Evolutionary conservation across 2,797 vertebrate genomes (phyloP).

Genomic region (Eulemur coronatus): DNA sequence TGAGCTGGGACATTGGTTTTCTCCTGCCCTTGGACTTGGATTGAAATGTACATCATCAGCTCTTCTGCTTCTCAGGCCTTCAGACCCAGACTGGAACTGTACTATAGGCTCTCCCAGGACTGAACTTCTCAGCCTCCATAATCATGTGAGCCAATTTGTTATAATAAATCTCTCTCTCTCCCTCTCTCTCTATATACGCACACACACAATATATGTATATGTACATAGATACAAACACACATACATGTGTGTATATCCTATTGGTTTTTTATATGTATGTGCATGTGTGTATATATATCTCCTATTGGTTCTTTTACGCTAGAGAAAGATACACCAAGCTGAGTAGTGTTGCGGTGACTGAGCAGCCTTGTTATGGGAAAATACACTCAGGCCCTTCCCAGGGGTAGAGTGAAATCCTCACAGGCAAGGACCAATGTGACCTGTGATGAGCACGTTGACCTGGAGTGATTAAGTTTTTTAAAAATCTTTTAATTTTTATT

Average conservation of each 20-base stretch:
- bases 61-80: background rate
- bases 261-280: too few relatives aligned
- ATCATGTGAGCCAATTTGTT: background rate
- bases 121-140: background rate
- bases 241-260: background rate
- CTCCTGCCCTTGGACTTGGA: background rate
- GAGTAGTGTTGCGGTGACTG: background rate
- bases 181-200: background rate
- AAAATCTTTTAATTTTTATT: background rate
- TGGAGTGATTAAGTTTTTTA: background rate
- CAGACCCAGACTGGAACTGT: background rate
- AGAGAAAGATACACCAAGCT: background rate
- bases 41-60: background rate
- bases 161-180: background rate
- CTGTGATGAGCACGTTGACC: background rate
- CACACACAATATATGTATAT: background rate
- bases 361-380: background rate
- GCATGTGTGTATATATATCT: background rate
- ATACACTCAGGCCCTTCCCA: background rate
- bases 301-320: background rate
- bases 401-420: background rate
- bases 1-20: background rate
- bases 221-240: rapidly evolving
- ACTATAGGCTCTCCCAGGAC: background rate
- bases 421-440: background rate